Evolutionary conservation across 2,113 vertebrate genomes (phyloP).

Genomic region (Larimichthys crocea): DNA sequence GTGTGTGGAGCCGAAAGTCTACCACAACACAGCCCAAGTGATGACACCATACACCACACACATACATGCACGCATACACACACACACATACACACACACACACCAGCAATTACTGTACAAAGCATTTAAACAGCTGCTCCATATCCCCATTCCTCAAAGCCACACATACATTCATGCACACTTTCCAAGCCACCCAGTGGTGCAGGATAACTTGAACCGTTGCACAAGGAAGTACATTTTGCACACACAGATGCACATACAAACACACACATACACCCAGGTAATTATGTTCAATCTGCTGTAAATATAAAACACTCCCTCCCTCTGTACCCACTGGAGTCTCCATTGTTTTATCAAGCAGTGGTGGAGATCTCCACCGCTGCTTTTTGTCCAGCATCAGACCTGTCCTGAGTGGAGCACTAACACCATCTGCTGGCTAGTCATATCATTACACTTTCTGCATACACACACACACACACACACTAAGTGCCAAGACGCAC

Average conservation of each 20-base stretch:
- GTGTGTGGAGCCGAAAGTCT: conserved; percentile 84
- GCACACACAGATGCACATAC: conserved; percentile 20
- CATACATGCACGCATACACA: conserved; percentile 19
- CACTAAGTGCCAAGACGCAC: background rate
- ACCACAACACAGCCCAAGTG: conserved; percentile 83
- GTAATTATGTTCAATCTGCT: conserved; percentile 2
- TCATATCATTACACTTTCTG: conserved; percentile 36
- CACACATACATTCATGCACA: conserved; percentile 64
- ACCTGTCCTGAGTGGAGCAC: conserved; percentile 53
- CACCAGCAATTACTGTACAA: conserved; percentile 69
- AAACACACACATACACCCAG: conserved; percentile 11
- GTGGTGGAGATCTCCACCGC: conserved; percentile 13
- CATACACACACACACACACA: background rate
- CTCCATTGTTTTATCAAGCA: conserved; percentile 21
- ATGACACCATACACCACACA: conserved; percentile 77
- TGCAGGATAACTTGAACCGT: conserved; percentile 41
- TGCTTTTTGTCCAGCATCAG: background rate
- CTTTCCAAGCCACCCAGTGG: conserved; percentile 67
- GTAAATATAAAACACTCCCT: conserved; percentile 17
- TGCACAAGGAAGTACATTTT: conserved; percentile 38
- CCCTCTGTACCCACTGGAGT: background rate
- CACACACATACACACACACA: conserved; percentile 21
- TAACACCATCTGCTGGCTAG: conserved; percentile 75
- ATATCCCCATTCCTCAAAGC: conserved; percentile 62
- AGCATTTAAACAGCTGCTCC: conserved; percentile 80